A percentile compares a stretch with the other conserved stretches of the same genome.
Evolutionary conservation across 1,140 invertebrate species (phyloP).

Genomic region (Eumaeus atala): DNA sequence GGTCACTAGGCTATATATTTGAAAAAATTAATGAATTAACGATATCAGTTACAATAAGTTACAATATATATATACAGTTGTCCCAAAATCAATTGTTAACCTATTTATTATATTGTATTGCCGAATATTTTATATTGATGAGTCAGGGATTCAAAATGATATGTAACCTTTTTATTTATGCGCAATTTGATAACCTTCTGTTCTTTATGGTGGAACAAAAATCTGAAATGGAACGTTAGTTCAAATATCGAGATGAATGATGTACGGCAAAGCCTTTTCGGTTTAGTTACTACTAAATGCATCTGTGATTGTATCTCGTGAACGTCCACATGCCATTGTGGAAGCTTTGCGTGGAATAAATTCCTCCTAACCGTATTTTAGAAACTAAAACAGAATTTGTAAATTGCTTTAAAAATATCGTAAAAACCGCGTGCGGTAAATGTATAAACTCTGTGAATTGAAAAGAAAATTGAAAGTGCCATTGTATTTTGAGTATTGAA

Average conservation of each 20-base stretch:
- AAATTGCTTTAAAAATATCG: too few relatives aligned
- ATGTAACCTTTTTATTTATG: neutral
- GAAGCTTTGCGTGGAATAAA: neutral
- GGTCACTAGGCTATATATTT: too few relatives aligned
- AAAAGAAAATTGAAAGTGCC: too few relatives aligned
- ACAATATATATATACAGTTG: too few relatives aligned
- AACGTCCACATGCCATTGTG: neutral
- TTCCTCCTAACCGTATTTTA: too few relatives aligned
- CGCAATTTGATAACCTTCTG: neutral
- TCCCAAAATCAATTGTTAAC: too few relatives aligned
- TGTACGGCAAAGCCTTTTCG: neutral
- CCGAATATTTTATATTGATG: neutral
- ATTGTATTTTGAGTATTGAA: too few relatives aligned
- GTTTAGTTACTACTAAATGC: neutral
- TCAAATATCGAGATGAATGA: slow-evolving; percentile 1
- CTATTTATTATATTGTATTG: neutral
- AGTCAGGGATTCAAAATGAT: neutral
- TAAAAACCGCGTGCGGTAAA: too few relatives aligned
- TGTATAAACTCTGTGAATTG: too few relatives aligned
- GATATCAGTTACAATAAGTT: too few relatives aligned
- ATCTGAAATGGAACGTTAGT: neutral
- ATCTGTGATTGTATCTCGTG: slow-evolving; percentile 3
- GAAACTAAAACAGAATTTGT: too few relatives aligned
- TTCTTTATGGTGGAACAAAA: neutral
- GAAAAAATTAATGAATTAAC: too few relatives aligned